Evolutionary conservation across 64 coral and sea anemone species (phyloP).

Genomic region (Montipora sp.): DNA sequence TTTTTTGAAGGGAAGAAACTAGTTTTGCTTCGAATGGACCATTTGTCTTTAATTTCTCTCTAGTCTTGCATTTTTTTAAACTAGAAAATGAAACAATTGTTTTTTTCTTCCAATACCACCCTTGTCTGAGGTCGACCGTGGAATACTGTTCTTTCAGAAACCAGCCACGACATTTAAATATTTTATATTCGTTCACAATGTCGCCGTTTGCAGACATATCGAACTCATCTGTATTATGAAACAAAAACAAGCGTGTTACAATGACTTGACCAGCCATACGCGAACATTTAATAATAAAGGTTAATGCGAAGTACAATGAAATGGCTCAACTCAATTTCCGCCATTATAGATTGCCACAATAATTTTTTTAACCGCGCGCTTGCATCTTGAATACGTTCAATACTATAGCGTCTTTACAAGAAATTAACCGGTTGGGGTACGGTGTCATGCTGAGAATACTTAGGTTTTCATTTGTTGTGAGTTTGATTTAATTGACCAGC

Average conservation of each 20-base stretch:
- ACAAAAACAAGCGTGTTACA: not conserved
- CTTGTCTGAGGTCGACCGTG: not conserved
- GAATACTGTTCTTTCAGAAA: conserved; percentile 15
- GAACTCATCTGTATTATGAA: not conserved
- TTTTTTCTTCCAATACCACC: conserved; percentile 1
- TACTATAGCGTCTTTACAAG: not conserved
- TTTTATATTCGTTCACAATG: not conserved
- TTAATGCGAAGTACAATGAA: not conserved
- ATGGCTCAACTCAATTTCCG: not conserved
- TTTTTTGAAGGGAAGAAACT: not conserved
- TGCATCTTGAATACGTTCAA: conserved; percentile 3
- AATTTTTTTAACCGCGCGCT: not conserved
- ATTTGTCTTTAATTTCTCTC: not conserved
- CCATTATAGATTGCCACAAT: not conserved
- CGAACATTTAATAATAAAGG: not conserved
- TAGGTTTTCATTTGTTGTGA: not conserved
- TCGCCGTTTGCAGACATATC: conserved; percentile 11
- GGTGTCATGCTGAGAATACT: conserved; percentile 20
- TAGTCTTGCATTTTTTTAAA: not conserved
- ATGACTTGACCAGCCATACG: not conserved
- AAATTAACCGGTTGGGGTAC: not conserved
- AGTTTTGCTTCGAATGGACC: not conserved
- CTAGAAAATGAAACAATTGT: not conserved
- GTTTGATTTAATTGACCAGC: not conserved
- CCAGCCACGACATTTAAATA: conserved; percentile 27